Evolutionary conservation across 2,797 vertebrate species (phyloP), one percentile per base, ranked within the genome.

Genomic region (Scolopax rusticola): DNA sequence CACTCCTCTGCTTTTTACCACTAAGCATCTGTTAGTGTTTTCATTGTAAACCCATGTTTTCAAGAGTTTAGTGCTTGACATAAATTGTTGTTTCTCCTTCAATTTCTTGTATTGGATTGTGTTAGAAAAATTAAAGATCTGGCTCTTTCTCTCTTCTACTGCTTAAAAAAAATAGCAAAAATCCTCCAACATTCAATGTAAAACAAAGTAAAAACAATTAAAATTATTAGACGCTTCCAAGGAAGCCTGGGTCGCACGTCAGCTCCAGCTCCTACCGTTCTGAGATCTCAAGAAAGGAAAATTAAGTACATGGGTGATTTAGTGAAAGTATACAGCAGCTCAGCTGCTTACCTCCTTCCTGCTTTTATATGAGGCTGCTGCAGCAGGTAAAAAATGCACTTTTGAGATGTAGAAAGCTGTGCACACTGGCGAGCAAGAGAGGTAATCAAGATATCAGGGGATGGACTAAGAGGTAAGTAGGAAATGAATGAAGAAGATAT

Each of bases 21-120:
- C 89, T 80, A 48, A 91, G 81, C 90, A 91, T 96, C 95, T 97
- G 93, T 83, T 85, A 89, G 30, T 83, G 53, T 87, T 96, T 93
- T 85, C 57, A 53, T 60, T 93, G 63, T 75, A 95, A 95, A 94
- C 40, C 47, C 61, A 8, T 73, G 83, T 91, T 96, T 95, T 94
- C 86, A 71, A 87, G 85, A 93, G 68, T 90, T 91, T 95, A 50
- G 12, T 9, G 15, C 84, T 78, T 91, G 91, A 82, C 79, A 84
- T 53, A 84, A 86, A 90, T 87, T 1, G 1, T 30, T 93, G 1
- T 30, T 93, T 92, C 69, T 85, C 45, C 47, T 84, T 81, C 38
- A 76, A 43, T 77, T 74, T 95, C 80, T 90, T 74, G 40, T 43
- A 54, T 47, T 89, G 32, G 57, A 60, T 71, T 65, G 9, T 30